phyloP scores from a whole-genome alignment of 2,797 vertebrate species.

The Falco columbarius region DNA sequence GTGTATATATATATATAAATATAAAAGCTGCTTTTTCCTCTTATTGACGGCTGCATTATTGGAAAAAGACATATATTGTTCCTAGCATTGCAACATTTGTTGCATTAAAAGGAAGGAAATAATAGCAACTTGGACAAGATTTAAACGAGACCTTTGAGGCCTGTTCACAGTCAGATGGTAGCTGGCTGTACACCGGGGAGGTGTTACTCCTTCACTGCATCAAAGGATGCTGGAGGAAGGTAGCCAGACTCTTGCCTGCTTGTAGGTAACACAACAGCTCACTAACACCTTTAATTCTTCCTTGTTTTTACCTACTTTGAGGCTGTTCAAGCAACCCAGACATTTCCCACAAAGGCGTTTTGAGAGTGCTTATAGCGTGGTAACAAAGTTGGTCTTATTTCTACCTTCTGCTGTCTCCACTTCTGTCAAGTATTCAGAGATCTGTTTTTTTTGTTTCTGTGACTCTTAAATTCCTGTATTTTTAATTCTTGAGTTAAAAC shows the following conservation, averaged over 20 bases:
- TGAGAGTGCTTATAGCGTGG: rapidly evolving
- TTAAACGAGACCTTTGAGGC: not conserved
- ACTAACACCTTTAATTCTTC: not conserved
- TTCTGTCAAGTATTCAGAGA: not conserved
- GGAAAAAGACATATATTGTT: not conserved
- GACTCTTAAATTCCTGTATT: not conserved
- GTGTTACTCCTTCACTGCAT: rapidly evolving
- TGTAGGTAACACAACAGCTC: rapidly evolving
- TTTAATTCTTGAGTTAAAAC: not conserved
- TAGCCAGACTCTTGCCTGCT: no score
- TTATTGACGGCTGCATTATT: not conserved
- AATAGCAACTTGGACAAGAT: not conserved
- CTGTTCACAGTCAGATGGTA: rapidly evolving
- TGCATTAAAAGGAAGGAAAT: not conserved
- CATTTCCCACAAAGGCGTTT: not conserved
- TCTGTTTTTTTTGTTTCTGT: not conserved
- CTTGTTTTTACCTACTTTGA: not conserved
- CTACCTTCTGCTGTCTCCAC: not conserved
- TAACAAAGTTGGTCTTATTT: not conserved
- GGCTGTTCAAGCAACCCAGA: not conserved
- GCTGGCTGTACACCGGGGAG: rapidly evolving
- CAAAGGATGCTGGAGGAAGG: not conserved
- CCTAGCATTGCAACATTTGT: not conserved
- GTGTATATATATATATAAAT: no score
- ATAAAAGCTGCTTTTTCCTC: not conserved